phyloP scores from a whole-genome alignment of 2,888 invertebrate species.

The Dendrolimus houi region DNA sequence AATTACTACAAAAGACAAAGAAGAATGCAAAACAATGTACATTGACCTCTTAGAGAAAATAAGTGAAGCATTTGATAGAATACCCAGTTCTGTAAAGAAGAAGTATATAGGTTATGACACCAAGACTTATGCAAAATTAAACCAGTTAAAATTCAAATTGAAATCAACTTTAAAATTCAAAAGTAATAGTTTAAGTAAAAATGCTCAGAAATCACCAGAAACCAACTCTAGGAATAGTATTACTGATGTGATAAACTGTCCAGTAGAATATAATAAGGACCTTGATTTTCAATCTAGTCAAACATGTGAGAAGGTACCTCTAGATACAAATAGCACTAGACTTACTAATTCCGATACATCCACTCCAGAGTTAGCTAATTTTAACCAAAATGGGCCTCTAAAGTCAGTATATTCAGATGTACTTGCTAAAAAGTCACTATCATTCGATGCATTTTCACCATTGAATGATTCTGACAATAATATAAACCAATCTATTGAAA shows the following conservation, averaged over 20 bases:
- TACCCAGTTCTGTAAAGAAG: slow-evolving; percentile 77
- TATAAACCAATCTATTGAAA: slow-evolving; percentile 24
- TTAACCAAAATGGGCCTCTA: slow-evolving; percentile 26
- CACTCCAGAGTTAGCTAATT: slow-evolving; percentile 38
- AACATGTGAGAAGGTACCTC: background rate
- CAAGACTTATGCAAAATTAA: slow-evolving; percentile 72
- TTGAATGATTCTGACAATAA: slow-evolving; percentile 24
- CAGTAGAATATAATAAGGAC: background rate
- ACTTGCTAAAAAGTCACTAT: slow-evolving; percentile 37
- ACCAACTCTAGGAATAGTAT: slow-evolving; percentile 16
- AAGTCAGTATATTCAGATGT: slow-evolving; percentile 42
- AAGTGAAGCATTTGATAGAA: slow-evolving; percentile 77
- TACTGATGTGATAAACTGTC: slow-evolving; percentile 5
- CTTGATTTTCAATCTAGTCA: slow-evolving; percentile 6
- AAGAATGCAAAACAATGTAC: slow-evolving; percentile 69
- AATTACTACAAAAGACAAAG: slow-evolving; percentile 23
- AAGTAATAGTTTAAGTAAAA: slow-evolving; percentile 28
- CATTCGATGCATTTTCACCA: slow-evolving; percentile 42
- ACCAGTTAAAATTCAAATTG: slow-evolving; percentile 75
- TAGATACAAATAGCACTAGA: slow-evolving; percentile 2
- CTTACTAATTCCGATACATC: slow-evolving; percentile 24
- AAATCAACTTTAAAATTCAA: slow-evolving; percentile 39
- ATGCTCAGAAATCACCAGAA: slow-evolving; percentile 14
- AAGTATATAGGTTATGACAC: slow-evolving; percentile 78
- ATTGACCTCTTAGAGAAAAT: slow-evolving; percentile 79